phyloP scores from a whole-genome alignment of 2,797 vertebrate species.

The Tapera naevia region DNA sequence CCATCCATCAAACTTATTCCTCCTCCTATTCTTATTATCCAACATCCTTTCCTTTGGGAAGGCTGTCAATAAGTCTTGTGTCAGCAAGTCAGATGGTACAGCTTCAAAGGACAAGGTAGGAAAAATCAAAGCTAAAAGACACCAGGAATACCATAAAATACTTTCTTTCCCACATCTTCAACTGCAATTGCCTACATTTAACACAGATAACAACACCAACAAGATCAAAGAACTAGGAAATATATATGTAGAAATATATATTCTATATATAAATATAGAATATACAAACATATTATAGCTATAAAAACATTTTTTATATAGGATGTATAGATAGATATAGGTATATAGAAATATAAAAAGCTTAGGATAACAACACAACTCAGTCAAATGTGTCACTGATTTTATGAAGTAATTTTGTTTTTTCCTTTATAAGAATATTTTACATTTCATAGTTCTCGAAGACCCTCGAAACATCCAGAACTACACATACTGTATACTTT shows the following conservation, averaged over 20 bases:
- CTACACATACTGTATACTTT: neutral
- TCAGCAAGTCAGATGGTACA: neutral
- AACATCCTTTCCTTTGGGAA: neutral
- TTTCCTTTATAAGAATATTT: neutral
- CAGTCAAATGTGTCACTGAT: neutral
- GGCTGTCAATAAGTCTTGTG: conserved; percentile 11
- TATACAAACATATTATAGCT: neutral
- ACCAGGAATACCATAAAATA: neutral
- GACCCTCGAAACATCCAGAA: neutral
- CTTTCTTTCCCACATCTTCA: neutral
- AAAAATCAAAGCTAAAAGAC: neutral
- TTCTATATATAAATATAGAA: neutral
- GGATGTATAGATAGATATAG: neutral
- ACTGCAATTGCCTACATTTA: neutral
- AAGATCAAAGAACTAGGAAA: neutral
- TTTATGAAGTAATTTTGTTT: neutral
- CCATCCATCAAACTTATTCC: neutral
- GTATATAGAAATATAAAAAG: neutral
- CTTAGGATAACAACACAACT: neutral
- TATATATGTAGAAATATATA: neutral
- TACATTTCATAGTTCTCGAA: neutral
- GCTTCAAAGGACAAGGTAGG: neutral
- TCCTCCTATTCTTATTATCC: neutral
- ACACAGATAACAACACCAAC: neutral
- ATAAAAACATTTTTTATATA: neutral